phyloP scores from a whole-genome alignment of 2,113 vertebrate genomes.

The Ctenomys sociabilis region DNA sequence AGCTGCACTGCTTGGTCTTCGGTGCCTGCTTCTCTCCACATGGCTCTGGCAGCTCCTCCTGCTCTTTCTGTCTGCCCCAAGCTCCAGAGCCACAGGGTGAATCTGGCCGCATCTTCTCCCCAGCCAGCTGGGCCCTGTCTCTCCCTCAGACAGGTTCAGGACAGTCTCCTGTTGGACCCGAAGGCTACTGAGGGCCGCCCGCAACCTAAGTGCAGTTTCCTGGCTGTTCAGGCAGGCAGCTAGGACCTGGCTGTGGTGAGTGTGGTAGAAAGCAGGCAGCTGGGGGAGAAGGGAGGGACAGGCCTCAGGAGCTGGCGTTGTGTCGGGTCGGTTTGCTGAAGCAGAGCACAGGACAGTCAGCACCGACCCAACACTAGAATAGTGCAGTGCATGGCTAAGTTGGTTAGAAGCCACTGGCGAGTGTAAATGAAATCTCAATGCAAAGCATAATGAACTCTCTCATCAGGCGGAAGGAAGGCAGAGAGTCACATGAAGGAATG shows the following conservation, averaged over 20 bases:
- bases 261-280: background rate
- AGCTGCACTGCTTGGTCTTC: background rate
- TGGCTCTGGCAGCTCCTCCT: background rate
- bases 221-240: background rate
- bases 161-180: background rate
- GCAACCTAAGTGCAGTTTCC: accelerated
- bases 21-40: background rate
- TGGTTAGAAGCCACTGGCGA: constrained; percentile 25
- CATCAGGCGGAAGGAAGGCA: background rate
- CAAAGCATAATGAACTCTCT: constrained; percentile 11
- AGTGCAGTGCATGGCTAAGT: constrained; percentile 34
- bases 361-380: constrained; percentile 41
- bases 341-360: background rate
- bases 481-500: background rate
- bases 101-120: background rate
- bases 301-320: background rate
- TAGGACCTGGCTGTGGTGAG: too few species aligned
- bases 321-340: background rate
- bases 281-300: background rate
- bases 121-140: background rate
- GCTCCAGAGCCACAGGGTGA: background rate
- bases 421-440: constrained; percentile 34
- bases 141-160: background rate
- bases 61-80: background rate
- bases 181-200: background rate